Base-by-base conservation (phyloP, 2,888 invertebrate species). In the Drosophila birchii region DNA sequence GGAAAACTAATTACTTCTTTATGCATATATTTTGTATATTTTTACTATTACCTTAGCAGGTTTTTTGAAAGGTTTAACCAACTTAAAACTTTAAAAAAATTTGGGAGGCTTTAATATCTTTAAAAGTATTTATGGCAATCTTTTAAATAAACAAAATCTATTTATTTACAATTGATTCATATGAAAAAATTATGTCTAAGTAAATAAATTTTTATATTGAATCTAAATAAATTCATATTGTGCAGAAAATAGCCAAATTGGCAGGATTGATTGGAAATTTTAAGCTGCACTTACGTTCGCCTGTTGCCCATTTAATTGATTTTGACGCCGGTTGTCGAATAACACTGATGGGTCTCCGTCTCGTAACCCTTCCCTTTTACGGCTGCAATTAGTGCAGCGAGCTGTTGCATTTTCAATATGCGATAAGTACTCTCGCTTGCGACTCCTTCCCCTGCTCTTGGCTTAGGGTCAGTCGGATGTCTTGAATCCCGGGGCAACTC, bases 301-400 rank as follows among this genome's bases (percentile, higher is more conserved):
- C 84, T 78, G 84, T 81, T 84, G 79, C 77, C 83, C 80, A 76
- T 87, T 86, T 90, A 90, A 89, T 90, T 90, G 89, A 90, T 89
- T 89, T 90, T 81, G 82, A 82, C 90, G 90, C 89, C 90, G 81
- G 86, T 88, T 47, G 41, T 67, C 58, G 44, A 45, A 70, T 56
- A 57, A 41, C 71, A 29, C 43, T 70, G 67, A 67, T 67, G 70
- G 56, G 8, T 38, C 53, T n/a, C 38, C 2, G 23, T 3, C n/a
- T 16, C 49, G 14, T 20, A 14, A 51, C 51, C 26, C 38, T 29
- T 43, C 34, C 34, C 34, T 2, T 56, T 70, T 54, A 66, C 78
- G 68, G 69, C 75, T 73, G 88, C 88, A 84, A 84, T 84, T 89
- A 89, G 89, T 87, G 72, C 72, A 71, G 14, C 41, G 68, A 51